Evolutionary conservation across 2,797 vertebrate species (phyloP), one percentile per base, ranked within the genome.

Genomic region (Paedocypris micromegethes): DNA sequence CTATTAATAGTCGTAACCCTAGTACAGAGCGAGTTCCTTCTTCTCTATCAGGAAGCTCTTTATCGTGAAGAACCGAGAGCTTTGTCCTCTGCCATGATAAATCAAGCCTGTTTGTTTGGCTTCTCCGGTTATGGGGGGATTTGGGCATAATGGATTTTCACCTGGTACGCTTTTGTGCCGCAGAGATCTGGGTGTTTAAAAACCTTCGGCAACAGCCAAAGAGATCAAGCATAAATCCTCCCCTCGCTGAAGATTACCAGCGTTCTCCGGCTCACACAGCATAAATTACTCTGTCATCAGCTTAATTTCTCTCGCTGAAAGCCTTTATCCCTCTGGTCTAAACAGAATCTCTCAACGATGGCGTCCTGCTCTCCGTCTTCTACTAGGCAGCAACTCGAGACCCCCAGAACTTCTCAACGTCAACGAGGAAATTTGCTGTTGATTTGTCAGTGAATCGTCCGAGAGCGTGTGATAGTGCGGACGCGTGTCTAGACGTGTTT

Each of bases 51-150:
- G 23, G 23, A 23, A 23, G 23, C 23, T 23, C 23, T 23, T 23
- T 23, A 23, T 23, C 23, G 23, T 23, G 23, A 23, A 23, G 23
- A 23, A 41, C 9, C n/a, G 60, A 65, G 23, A 38, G 51, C 46
- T 69, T 45, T 39, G 55, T 55, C 6, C 63, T 48, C 46, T 53
- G 39, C 66, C 46, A 66, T 67, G 54, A 78, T 75, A 66, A 75
- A 72, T 75, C 76, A 74, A 38, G 56, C 47, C 43, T 55, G 62
- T 69, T 74, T 77, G 63, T 72, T 65, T 77, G 54, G 57, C 45
- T 67, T 56, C 39, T 9, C 64, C 8, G 49, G 41, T 50, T 48
- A 47, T 9, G 9, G 4, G 8, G 43, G 41, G 57, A 8, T 8
- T 51, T 45, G 8, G 23, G 41, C 51, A 51, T 57, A 63, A 57